Conservation (phyloP, 1,140 invertebrate species). For the Drosophila pseudoananassae region DNA sequence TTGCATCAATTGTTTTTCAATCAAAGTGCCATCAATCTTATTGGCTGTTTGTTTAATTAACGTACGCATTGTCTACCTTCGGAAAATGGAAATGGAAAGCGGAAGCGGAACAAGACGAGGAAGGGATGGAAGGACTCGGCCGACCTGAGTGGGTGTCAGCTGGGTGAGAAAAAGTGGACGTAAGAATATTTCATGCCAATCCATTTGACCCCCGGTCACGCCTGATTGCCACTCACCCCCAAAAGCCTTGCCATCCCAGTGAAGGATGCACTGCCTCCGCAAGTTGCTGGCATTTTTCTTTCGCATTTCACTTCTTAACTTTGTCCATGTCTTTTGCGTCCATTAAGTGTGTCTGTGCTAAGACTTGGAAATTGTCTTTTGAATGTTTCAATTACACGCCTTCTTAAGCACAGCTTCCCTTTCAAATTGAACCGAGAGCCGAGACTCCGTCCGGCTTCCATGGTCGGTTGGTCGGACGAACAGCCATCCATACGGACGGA, state of each 20-base stretch:
- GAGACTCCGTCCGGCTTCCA: slow-evolving; percentile 21
- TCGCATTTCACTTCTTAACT: slow-evolving; percentile 81
- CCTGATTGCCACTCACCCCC: slow-evolving; percentile 61
- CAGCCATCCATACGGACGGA: slow-evolving; percentile 24
- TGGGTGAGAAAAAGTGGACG: slow-evolving; percentile 11
- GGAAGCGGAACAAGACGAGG: background rate
- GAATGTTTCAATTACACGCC: slow-evolving; percentile 85
- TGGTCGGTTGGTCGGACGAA: slow-evolving; percentile 41
- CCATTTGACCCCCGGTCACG: slow-evolving; percentile 72
- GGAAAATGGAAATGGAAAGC: slow-evolving; percentile 1
- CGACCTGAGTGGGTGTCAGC: slow-evolving; percentile 9
- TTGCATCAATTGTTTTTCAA: slow-evolving; percentile 83
- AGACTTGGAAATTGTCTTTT: slow-evolving; percentile 84
- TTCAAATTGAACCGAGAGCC: slow-evolving; percentile 76
- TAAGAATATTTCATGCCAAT: slow-evolving; percentile 60
- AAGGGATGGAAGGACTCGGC: background rate
- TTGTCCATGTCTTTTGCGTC: slow-evolving; percentile 78
- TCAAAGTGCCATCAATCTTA: slow-evolving; percentile 81
- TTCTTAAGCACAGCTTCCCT: slow-evolving; percentile 84
- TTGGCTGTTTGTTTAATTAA: slow-evolving; percentile 81
- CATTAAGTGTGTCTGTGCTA: slow-evolving; percentile 84
- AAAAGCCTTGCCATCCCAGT: background rate
- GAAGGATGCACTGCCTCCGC: slow-evolving; percentile 42
- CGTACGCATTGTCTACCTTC: slow-evolving; percentile 60
- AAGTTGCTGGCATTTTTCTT: slow-evolving; percentile 70